Evolutionary conservation across 2,797 vertebrate genomes (phyloP).

Genomic region (Furcifer pardalis): DNA sequence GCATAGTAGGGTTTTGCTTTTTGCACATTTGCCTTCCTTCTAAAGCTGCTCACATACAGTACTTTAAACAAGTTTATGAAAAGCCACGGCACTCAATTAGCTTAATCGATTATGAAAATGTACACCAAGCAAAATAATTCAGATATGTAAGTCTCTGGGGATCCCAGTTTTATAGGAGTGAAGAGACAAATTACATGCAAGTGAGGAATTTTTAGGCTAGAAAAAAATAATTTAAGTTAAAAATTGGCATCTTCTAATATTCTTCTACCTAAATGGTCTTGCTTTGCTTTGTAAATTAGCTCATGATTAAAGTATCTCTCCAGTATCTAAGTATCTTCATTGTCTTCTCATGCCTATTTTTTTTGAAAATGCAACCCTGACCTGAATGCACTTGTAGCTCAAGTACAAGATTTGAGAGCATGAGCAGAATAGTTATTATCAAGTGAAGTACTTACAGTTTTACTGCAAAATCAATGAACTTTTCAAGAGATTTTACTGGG

Average conservation of each 20-base stretch:
- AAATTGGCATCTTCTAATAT: constrained; percentile 84
- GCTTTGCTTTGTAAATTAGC: constrained; percentile 87
- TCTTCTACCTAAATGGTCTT: constrained; percentile 82
- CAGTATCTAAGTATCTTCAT: constrained; percentile 73
- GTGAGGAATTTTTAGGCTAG: constrained; percentile 42
- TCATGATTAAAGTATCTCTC: constrained; percentile 84
- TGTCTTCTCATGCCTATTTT: constrained; percentile 74
- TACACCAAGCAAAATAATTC: constrained; percentile 62
- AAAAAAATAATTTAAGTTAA: constrained; percentile 74
- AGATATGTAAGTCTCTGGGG: constrained; percentile 65
- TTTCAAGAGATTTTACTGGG: constrained; percentile 83
- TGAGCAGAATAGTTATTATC: constrained; percentile 80
- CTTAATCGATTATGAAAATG: constrained; percentile 41
- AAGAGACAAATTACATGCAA: constrained; percentile 50
- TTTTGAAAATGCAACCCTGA: constrained; percentile 73
- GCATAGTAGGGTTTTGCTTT: constrained; percentile 46
- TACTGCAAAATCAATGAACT: constrained; percentile 85
- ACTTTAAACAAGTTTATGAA: too few relatives aligned
- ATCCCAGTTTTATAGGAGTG: constrained; percentile 41
- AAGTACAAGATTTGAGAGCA: constrained; percentile 79
- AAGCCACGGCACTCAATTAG: constrained; percentile 49
- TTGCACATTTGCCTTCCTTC: constrained; percentile 29
- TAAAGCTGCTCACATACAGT: constrained; percentile 50
- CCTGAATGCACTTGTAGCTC: constrained; percentile 76
- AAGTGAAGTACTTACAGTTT: constrained; percentile 84